Percentiles rank a stretch among this genome's conserved stretches.
Evolutionary conservation across 2,888 invertebrate genomes (phyloP).

Genomic region (Acanthacorydalis orientalis): DNA sequence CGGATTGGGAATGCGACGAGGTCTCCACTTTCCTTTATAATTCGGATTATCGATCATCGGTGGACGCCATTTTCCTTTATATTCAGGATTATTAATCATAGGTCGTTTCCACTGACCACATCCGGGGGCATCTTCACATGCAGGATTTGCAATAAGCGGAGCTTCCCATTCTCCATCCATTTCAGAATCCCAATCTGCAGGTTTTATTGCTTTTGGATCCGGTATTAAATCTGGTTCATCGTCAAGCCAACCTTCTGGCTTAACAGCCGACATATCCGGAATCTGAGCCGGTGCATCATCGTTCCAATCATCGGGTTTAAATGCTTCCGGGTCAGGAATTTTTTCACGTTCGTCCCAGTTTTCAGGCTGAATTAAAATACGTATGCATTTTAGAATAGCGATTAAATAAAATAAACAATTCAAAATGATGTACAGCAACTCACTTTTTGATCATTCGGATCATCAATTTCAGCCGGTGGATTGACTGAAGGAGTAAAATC

Average conservation of each 20-base stretch:
- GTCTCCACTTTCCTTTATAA: slow-evolving; percentile 90
- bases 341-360: slow-evolving; percentile 95
- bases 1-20: slow-evolving; percentile 78
- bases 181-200: slow-evolving; percentile 92
- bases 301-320: slow-evolving; percentile 94
- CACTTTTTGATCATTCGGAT: slow-evolving; percentile 57
- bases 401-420: not conserved
- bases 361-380: slow-evolving; percentile 34
- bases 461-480: slow-evolving; percentile 87
- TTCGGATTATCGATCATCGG: slow-evolving; percentile 82
- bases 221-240: slow-evolving; percentile 74
- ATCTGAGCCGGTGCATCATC: slow-evolving; percentile 86
- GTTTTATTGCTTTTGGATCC: slow-evolving; percentile 74
- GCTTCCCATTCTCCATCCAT: slow-evolving; percentile 99
- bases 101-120: slow-evolving; percentile 87
- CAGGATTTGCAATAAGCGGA: slow-evolving; percentile 79
- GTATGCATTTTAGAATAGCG: not conserved
- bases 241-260: slow-evolving; percentile 86
- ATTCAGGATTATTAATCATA: slow-evolving; percentile 71
- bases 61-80: slow-evolving; percentile 87
- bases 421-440: not conserved
- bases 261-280: slow-evolving; percentile 63
- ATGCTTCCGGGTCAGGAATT: slow-evolving; percentile 76
- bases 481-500: slow-evolving; percentile 90
- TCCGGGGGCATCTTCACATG: slow-evolving; percentile 53